Evolutionary conservation across 2,888 invertebrate species (phyloP), one percentile per base, ranked within the genome.

Genomic region (Lithophane leautieri): DNA sequence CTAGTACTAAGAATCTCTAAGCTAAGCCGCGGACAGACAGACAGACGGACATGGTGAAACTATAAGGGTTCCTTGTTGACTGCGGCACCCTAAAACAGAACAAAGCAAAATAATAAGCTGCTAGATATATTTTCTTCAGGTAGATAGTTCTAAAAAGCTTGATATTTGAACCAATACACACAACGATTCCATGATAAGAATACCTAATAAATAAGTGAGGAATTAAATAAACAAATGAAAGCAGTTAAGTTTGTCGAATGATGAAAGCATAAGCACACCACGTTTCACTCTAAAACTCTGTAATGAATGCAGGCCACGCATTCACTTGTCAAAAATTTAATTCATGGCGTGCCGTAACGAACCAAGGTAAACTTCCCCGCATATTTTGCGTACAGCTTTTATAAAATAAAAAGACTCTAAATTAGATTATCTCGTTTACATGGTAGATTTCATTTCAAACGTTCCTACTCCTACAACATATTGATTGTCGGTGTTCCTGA

Each of bases 301-400:
- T 61, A 65, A 61, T 54, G 4, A 68, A 60, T 58, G 70, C 68
- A 50, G 54, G 42, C 28, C 28, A 73, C 74, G 63, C 56, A 40
- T 40, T 61, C 40, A 67, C 50, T 68, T 34, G 50, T 40, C 34
- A 56, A 80, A 60, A 50, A 56, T 12, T 62, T 1, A 68, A 73
- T 63, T 70, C 22, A 58, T n/a, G 58, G 25, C 63, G 40, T 14
- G 56, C 42, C 61, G 62, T 68, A 76, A 76, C 71, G 54, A 81
- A 81, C 67, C n/a, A 52, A 66, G 34, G 25, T 66, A 54, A 60
- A 78, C 34, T 34, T 52, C n/a, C 16, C 16, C 42, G 25, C 40
- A 47, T 28, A 25, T 9, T 34, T 58, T 47, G 14, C n/a, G 16
- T 58, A 52, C 28, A 60, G 52, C 44, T 52, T 56, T 66, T 25